Evolutionary conservation across 1,140 invertebrate genomes (phyloP), one percentile per base, ranked within the genome.

Genomic region (Campoletis sonorensis): DNA sequence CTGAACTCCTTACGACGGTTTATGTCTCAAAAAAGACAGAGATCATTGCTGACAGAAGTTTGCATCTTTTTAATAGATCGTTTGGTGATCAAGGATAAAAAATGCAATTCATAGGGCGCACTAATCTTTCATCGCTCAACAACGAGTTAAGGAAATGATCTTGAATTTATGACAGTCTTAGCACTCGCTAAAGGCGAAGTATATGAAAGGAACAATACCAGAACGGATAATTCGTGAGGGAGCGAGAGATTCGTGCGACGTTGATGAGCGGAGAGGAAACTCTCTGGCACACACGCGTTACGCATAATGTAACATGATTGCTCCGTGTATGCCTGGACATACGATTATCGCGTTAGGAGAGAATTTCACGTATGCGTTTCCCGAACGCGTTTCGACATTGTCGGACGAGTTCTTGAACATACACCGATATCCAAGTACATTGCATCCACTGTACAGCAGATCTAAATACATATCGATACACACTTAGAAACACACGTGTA

Each of bases 301-400:
- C 87, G 87, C 86, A 89, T 89, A 89, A 90, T 90, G 82, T 85
- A 87, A 89, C 89, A 90, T 89, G 88, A 90, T 88, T 88, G 87
- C 83, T 72, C 64, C 85, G 83, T 89, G 89, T 88, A 88, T 81
- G 81, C 83, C 86, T 82, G 81, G 86, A 88, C 85, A 85, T 88
- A 85, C 82, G 84, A 89, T 89, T 87, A 88, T 84, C 84, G 82
- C 83, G 83, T 85, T 84, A 81, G 82, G 82, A 82, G 85, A 70
- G 13, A 83, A 84, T 58, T 84, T 83, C 80, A 83, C 81, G 82
- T 67, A 84, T 80, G 72, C 81, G 73, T 30, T 75, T 4, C 7
- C 72, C 26, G 72, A 75, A 75, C 58, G 76, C 54, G 61, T 78
- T 67, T 79, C 40, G 18, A 37, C 80, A 51, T 49, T 77, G 73